Conservation (phyloP, 2,113 vertebrate species). For the Neotoma lepida region DNA sequence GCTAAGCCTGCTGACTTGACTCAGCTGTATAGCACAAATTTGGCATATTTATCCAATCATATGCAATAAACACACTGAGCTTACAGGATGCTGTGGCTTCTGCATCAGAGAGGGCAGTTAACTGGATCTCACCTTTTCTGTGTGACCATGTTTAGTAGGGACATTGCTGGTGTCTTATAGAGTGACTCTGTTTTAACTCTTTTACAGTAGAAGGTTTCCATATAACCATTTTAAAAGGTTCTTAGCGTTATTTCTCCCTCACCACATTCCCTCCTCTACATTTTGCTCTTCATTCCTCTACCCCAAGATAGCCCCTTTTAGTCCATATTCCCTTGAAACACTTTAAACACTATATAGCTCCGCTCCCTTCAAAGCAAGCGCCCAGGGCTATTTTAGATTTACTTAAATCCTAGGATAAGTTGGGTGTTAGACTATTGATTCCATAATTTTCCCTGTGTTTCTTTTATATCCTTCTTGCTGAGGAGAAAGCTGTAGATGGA, state of each 20-base stretch:
- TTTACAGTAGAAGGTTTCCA: background rate
- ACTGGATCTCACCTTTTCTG: background rate
- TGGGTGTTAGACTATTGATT: background rate
- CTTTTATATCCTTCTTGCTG: background rate
- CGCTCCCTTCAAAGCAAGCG: background rate
- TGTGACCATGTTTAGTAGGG: background rate
- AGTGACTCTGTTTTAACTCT: background rate
- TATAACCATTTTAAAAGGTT: background rate
- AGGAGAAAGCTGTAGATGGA: background rate
- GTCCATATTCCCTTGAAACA: background rate
- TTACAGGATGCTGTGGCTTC: background rate
- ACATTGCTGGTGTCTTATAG: background rate
- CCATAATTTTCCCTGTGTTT: background rate
- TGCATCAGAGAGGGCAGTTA: background rate
- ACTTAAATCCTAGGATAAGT: background rate
- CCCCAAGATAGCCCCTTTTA: background rate
- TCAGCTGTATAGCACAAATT: background rate
- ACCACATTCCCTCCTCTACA: background rate
- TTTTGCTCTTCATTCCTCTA: background rate
- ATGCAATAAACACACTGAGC: background rate
- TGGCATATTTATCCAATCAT: background rate
- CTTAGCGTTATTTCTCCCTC: background rate
- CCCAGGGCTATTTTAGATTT: background rate
- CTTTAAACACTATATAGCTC: background rate
- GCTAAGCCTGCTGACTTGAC: background rate